Percentiles rank a stretch among this genome's conserved stretches.
Conservation (phyloP, 1,140 invertebrate species). For the Drosophila teissieri region DNA sequence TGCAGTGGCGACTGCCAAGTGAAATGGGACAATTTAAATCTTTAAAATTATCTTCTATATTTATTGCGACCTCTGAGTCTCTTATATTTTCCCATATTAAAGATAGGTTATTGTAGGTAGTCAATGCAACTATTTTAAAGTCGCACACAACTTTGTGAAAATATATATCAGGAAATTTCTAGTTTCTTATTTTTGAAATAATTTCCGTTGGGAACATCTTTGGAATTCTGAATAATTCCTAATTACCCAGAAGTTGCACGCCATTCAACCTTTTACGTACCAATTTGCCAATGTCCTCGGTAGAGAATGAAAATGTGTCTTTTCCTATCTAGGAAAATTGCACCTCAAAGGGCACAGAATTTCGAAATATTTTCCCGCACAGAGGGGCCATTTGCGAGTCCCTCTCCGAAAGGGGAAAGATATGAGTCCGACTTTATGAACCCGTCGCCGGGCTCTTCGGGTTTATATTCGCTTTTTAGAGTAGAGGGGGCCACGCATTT, state of each 20-base stretch:
- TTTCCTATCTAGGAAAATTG: neutral
- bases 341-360: constrained; percentile 3
- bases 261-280: neutral
- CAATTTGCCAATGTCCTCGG: neutral
- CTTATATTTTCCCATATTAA: too few relatives aligned
- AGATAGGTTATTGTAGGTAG: too few relatives aligned
- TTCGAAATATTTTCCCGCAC: constrained; percentile 10
- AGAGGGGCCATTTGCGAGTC: neutral
- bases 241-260: neutral
- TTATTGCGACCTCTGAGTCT: too few relatives aligned
- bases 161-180: too few relatives aligned
- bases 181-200: too few relatives aligned
- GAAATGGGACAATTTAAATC: neutral
- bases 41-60: too few relatives aligned
- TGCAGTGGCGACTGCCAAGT: neutral
- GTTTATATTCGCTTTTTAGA: neutral
- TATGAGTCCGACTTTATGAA: constrained; percentile 19
- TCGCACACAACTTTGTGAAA: too few relatives aligned
- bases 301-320: neutral
- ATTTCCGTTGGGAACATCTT: too few relatives aligned
- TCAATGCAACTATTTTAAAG: too few relatives aligned
- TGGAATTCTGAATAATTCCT: neutral
- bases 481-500: neutral
- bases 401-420: neutral
- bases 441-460: neutral